phyloP scores from a whole-genome alignment of 2,888 invertebrate species.

The Notocelia uddmanniana region DNA sequence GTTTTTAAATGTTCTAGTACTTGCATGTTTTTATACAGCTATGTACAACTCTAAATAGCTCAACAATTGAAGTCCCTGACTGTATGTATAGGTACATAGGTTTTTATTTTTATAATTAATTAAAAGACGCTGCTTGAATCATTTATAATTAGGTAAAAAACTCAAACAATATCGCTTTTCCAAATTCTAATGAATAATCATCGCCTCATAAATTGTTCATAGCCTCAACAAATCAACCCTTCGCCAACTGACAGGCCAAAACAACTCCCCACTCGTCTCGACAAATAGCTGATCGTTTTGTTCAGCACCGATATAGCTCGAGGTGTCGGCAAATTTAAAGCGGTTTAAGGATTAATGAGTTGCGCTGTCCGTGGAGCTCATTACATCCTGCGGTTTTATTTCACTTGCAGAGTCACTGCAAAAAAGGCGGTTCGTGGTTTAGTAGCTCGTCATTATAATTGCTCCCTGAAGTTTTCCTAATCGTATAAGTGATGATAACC shows the following conservation, averaged over 20 bases:
- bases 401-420: conserved; percentile 13
- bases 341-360: conserved; percentile 38
- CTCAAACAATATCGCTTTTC: neutral
- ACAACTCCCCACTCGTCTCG: conserved; percentile 40
- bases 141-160: neutral
- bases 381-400: conserved; percentile 34
- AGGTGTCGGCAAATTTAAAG: conserved; percentile 41
- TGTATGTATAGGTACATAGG: too few relatives aligned
- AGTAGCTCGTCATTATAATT: conserved; percentile 7
- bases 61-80: too few relatives aligned
- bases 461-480: neutral
- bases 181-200: conserved; percentile 8
- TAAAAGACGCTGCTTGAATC: too few relatives aligned
- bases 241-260: conserved; percentile 36
- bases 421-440: neutral
- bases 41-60: too few relatives aligned
- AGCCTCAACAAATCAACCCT: conserved; percentile 30
- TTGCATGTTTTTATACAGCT: too few relatives aligned
- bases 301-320: conserved; percentile 35
- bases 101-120: too few relatives aligned
- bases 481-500: too few relatives aligned
- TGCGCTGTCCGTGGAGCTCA: neutral
- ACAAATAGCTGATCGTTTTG: conserved; percentile 32
- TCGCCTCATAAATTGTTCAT: conserved; percentile 33
- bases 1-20: too few relatives aligned